Evolutionary conservation across 2,888 invertebrate genomes (phyloP), one percentile per base, ranked within the genome.

Genomic region (Andrena hattorfiana): DNA sequence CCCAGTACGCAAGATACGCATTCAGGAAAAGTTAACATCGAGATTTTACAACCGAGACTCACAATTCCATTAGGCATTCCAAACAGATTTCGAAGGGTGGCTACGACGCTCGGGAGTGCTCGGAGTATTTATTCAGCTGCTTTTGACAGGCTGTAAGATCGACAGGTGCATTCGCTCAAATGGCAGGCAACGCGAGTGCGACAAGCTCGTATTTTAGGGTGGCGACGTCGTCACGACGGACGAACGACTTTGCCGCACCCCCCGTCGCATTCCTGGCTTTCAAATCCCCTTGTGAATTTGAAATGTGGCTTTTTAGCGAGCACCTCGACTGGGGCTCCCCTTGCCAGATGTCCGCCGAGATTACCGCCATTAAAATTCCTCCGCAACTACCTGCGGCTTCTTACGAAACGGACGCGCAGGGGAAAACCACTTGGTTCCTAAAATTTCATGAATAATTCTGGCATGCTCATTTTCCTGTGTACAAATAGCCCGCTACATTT

Each of bases 341-440:
- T 13, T 51, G 20, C 10, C 70, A 77, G 16, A 70, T 60, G 76
- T 2, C 56, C 66, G 6, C 2, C 2, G 49, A 30, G 49, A 75
- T 71, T 71, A 60, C 51, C 10, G 13, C 32, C 81, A 81, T 81
- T 68, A 81, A 82, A 56, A 81, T 82, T 82, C 82, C 26, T 48
- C 56, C 3, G 16, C 35, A 48, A 63, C 82, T 82, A 82, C 82
- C 82, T 68, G 82, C 42, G 35, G 30, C 63, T 80, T 81, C 62
- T 68, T 59, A n/a, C n/a, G 67, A 63, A 76, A 76, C 23, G 26
- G 0, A 4, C 16, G 48, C 8, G 23, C 16, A 20, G 1, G 16
- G 35, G n/a, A 74, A 77, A 69, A 30, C 4, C 10, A 35, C n/a
- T 1, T 26, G 35, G 2, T 6, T 23, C 32, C 7, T 6, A 28